Percentiles rank a stretch among this genome's conserved stretches.
Conservation (phyloP, 2,888 invertebrate species). For the Eilema sororculum region DNA sequence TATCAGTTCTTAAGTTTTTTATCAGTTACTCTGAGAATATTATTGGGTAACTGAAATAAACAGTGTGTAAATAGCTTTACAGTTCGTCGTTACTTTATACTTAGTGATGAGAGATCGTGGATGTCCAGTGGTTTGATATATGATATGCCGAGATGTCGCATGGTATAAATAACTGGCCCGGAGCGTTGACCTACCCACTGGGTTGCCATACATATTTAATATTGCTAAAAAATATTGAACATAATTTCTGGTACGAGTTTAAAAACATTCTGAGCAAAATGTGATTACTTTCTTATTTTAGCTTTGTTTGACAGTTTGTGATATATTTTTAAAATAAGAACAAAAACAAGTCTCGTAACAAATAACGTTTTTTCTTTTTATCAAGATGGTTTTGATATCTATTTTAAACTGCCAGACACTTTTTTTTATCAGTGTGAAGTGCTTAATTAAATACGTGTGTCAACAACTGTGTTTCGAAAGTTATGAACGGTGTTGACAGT, state of each 20-base stretch:
- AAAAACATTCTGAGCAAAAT: slow-evolving; percentile 1
- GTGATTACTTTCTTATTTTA: slow-evolving; percentile 11
- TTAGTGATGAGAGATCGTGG: slow-evolving; percentile 63
- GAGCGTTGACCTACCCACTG: slow-evolving; percentile 64
- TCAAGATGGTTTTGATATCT: neutral
- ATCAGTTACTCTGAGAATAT: slow-evolving; percentile 19
- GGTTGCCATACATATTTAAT: slow-evolving; percentile 54
- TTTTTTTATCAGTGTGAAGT: slow-evolving; percentile 1
- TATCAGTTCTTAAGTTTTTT: slow-evolving; percentile 19
- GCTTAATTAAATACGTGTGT: neutral
- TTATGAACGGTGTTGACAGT: neutral
- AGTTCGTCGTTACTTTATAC: slow-evolving; percentile 60
- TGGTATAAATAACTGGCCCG: slow-evolving; percentile 62
- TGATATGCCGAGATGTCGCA: slow-evolving; percentile 64
- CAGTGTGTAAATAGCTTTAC: slow-evolving; percentile 56
- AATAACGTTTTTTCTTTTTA: neutral
- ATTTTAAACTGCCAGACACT: neutral
- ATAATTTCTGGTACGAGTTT: slow-evolving; percentile 8
- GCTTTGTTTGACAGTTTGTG: slow-evolving; percentile 6
- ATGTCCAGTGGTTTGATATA: slow-evolving; percentile 70
- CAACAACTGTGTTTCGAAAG: neutral
- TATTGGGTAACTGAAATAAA: slow-evolving; percentile 43
- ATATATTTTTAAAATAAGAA: slow-evolving; percentile 1
- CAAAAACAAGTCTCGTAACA: slow-evolving; percentile 7
- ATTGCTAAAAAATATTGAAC: slow-evolving; percentile 26